Percentiles rank a stretch among this genome's conserved stretches.
Evolutionary conservation across 2,113 vertebrate species (phyloP).

Genomic region (Notiomystis cincta): DNA sequence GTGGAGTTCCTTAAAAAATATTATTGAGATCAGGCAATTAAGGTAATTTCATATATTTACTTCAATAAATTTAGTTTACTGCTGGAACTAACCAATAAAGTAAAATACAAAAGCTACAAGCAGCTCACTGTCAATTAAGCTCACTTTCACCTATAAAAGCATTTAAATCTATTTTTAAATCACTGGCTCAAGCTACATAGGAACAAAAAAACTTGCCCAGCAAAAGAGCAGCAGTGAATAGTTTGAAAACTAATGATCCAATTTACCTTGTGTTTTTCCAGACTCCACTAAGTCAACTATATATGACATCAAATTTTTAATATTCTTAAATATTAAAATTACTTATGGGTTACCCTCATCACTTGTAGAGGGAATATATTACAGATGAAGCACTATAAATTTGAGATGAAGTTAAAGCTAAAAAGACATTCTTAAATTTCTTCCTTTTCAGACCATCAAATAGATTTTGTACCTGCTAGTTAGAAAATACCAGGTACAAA

Average conservation of each 20-base stretch:
- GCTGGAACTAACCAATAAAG: constrained; percentile 1
- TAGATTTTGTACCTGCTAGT: not conserved
- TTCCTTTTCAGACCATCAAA: not conserved
- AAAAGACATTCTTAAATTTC: not conserved
- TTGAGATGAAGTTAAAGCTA: not conserved
- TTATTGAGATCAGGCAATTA: constrained; percentile 7
- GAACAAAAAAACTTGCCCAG: not conserved
- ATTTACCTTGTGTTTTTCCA: not conserved
- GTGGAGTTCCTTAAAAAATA: constrained; percentile 10
- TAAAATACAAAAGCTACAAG: not conserved
- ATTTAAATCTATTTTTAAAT: not conserved
- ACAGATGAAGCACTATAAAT: not conserved
- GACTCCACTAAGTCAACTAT: not conserved
- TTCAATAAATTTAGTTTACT: constrained; percentile 29
- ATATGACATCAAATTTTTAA: not conserved
- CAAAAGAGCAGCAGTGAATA: not conserved
- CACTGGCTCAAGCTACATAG: not conserved
- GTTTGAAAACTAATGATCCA: not conserved
- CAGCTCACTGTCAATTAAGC: not conserved
- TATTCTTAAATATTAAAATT: too few relatives aligned
- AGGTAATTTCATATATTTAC: not conserved
- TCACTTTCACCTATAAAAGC: constrained; percentile 10
- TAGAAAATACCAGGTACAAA: not conserved
- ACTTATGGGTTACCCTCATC: not conserved
- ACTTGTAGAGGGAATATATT: not conserved